Evolutionary conservation across 1,140 invertebrate species (phyloP), one percentile per base, ranked within the genome.

Genomic region (Drosophila sturtevanti): DNA sequence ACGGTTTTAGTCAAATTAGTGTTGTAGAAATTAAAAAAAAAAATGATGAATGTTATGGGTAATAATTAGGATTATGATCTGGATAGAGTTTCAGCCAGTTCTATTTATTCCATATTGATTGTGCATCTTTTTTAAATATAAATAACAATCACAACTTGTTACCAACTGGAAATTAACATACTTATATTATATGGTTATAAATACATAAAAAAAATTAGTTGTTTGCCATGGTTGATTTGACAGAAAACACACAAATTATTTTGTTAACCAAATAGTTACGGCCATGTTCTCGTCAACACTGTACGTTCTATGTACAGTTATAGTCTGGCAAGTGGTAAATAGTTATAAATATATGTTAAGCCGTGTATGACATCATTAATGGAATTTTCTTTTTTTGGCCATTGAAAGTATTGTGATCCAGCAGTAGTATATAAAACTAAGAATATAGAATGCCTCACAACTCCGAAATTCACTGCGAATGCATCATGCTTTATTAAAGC

Each of bases 391-490:
- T 11, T 10, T 21, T 21, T 2, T n/a, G n/a, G n/a, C 5, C 9
- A 11, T 21, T 3, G 18, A 21, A 7, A 72, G 66, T 11, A n/a
- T 12, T 31, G 21, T 0, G 52, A 52, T 3, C 31, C 52, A 7
- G 27, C 34, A 3, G 4, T 74, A 1, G 22, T 75, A 6, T 75
- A 66, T 9, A 77, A 77, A 59, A 18, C 38, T 1, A 68, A 16
- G 38, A 77, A 73, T 4, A 18, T 77, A 7, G 70, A 72, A n/a
- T 77, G 74, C 35, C 0, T 18, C 0, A 1, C 51, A 7, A 54
- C 61, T 48, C 56, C 64, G 7, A 41, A 38, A 6, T 24, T 31
- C 2, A 34, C 18, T n/a, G 14, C 12, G 1, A 77, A 77, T 35
- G 12, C 18, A 1, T 44, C 54, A 0, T 77, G 74, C n/a, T 7